Base-by-base conservation (phyloP, 2,797 vertebrate genomes). In the Pyrocephalus nanus region DNA sequence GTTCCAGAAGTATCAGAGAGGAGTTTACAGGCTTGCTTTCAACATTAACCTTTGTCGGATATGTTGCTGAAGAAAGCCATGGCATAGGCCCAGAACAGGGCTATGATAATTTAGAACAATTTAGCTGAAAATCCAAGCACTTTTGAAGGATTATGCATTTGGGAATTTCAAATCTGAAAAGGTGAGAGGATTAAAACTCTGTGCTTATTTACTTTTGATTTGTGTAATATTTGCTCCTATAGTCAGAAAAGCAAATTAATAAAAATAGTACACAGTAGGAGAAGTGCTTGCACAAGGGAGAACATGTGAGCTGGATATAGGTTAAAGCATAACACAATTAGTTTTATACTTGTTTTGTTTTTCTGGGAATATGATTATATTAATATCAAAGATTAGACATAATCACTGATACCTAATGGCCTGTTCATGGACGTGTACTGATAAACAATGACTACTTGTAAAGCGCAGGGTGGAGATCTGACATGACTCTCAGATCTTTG, bases 281-380 rank as follows among this genome's bases (percentile, higher is more conserved):
- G 7, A 85, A 90, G 77, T 50, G 4, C 9, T 36, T 51, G 7
- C 67, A 61, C 26, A 57, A 36, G 75, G 36, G 62, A 96, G 75
- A 92, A 50, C 29, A 74, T 64, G 70, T 57, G 77, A 95, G 16
- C 50, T 89, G 78, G 42, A 21, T 81, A 85, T 71, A 67, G 40
- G 69, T 70, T 93, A 88, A 83, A 62, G 93, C 71, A 34, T 80
- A 89, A 82, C 32, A 76, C 69, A 95, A 96, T 97, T 97, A 96
- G 34, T 64, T 88, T 66, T 76, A 47, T 76, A 48, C 5, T n/a
- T 90, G 19, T 66, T 96, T 92, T 96, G 45, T 93, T 96, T 97
- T 92, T 88, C 87, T 96, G 88, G n/a, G 54, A 96, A 86, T 94
- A 93, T 91, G 74, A 91, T 95, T 96, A 87, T 76, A 93, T 96